Evolutionary conservation across 1,140 invertebrate genomes (phyloP).

Genomic region (Asbolus verrucosus): DNA sequence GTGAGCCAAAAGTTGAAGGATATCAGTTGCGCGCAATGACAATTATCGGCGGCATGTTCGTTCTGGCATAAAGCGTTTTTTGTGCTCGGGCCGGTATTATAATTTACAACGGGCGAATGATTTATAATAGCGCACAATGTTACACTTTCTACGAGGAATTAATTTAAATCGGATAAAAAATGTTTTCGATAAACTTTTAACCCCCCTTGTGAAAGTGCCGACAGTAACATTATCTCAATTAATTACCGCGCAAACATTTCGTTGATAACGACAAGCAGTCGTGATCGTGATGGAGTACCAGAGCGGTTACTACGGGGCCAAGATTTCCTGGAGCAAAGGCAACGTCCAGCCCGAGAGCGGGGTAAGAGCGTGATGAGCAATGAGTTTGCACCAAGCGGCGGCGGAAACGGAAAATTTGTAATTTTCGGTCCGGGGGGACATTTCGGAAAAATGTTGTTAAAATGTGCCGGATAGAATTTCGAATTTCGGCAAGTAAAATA

Average conservation of each 20-base stretch:
- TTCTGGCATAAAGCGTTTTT: constrained; percentile 17
- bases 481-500: too few relatives aligned
- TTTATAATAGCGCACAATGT: constrained; percentile 17
- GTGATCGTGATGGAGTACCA: constrained; percentile 19
- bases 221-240: background rate
- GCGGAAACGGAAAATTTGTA: too few relatives aligned
- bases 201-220: constrained; percentile 5
- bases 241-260: constrained; percentile 11
- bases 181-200: constrained; percentile 19
- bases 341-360: constrained; percentile 48
- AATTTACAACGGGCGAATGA: constrained; percentile 1
- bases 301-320: constrained; percentile 27
- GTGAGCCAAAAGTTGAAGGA: constrained; percentile 17
- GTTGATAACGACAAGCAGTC: constrained; percentile 5
- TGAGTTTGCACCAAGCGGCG: too few relatives aligned
- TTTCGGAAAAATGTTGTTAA: too few relatives aligned
- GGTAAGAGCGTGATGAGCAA: too few relatives aligned
- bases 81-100: too few relatives aligned
- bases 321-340: constrained; percentile 45
- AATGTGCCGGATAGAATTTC: too few relatives aligned
- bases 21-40: background rate
- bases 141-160: constrained; percentile 37
- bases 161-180: constrained; percentile 20
- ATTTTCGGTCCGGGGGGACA: too few relatives aligned
- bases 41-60: constrained; percentile 20